Percentiles rank a stretch among this genome's conserved stretches.
These are phyloP conservation scores for Hypsopygia costalis DNA, from an alignment of 2,888 invertebrate genomes.

Conservation along the genomic window DNA sequence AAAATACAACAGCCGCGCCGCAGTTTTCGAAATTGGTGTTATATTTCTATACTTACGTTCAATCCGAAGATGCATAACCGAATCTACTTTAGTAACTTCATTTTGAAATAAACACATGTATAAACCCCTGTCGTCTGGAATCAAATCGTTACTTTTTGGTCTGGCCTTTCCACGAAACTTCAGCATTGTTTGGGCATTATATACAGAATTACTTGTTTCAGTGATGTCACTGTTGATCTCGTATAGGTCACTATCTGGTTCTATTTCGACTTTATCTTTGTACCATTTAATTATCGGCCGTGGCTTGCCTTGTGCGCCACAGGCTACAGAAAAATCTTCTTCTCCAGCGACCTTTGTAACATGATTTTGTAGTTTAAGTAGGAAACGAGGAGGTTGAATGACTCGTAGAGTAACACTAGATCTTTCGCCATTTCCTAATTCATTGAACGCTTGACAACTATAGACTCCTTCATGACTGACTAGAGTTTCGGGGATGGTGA, in stretches of 20 bases:
- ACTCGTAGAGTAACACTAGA: slow-evolving; percentile 92
- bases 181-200: slow-evolving; percentile 90
- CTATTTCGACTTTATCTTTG: slow-evolving; percentile 90
- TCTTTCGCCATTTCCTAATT: slow-evolving; percentile 91
- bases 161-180: slow-evolving; percentile 90
- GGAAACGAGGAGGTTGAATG: slow-evolving; percentile 92
- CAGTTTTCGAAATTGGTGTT: too few species aligned
- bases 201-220: slow-evolving; percentile 88
- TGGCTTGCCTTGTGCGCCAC: slow-evolving; percentile 94
- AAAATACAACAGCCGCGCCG: too few species aligned
- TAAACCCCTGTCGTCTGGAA: slow-evolving; percentile 92
- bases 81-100: slow-evolving; percentile 92
- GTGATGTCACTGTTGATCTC: slow-evolving; percentile 90
- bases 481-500: slow-evolving; percentile 84
- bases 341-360: slow-evolving; percentile 90
- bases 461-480: slow-evolving; percentile 93
- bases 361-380: slow-evolving; percentile 90
- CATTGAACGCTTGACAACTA: slow-evolving; percentile 94
- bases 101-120: slow-evolving; percentile 95
- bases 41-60: slow-evolving; percentile 84
- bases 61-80: slow-evolving; percentile 93
- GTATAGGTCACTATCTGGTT: slow-evolving; percentile 88
- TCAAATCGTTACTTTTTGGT: slow-evolving; percentile 86
- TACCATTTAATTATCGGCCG: slow-evolving; percentile 91
- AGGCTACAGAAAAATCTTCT: slow-evolving; percentile 88